Evolutionary conservation across 2,888 invertebrate genomes (phyloP).

Genomic region (Chironomus tentans): DNA sequence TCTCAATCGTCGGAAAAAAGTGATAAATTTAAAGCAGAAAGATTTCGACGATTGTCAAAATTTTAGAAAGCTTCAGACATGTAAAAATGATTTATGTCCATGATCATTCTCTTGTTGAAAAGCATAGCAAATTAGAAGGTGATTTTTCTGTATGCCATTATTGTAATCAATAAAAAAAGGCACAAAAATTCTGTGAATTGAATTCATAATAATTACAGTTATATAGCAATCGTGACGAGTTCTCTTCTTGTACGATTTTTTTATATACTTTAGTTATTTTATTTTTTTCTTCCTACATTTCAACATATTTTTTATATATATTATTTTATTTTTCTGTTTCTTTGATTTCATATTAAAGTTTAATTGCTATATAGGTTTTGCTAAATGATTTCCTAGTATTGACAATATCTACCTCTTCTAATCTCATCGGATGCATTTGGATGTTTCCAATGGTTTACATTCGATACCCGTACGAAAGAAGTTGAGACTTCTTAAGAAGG

Average conservation of each 20-base stretch:
- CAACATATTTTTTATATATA: not conserved
- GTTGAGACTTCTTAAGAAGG: too few species aligned
- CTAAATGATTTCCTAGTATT: constrained; percentile 10
- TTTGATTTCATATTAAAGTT: not conserved
- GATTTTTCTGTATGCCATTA: too few species aligned
- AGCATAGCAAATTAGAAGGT: too few species aligned
- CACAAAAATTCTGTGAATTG: constrained; percentile 15
- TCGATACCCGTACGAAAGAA: too few species aligned
- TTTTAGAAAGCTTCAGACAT: too few species aligned
- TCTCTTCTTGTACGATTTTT: not conserved
- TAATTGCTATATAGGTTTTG: constrained; percentile 9
- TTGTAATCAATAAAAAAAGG: too few species aligned
- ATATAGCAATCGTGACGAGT: constrained; percentile 20
- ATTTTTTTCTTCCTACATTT: not conserved
- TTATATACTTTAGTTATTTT: not conserved
- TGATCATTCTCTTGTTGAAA: not conserved
- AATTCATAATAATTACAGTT: constrained; percentile 24
- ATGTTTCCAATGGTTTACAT: too few species aligned
- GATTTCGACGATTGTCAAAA: too few species aligned
- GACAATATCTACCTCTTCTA: constrained; percentile 14
- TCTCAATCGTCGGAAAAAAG: too few species aligned
- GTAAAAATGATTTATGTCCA: too few species aligned
- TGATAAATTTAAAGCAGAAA: too few species aligned
- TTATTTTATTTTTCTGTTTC: not conserved
- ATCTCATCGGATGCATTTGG: not conserved